Conservation (phyloP, 2,888 invertebrate species). For the Sinodicranocentrus sp. region DNA sequence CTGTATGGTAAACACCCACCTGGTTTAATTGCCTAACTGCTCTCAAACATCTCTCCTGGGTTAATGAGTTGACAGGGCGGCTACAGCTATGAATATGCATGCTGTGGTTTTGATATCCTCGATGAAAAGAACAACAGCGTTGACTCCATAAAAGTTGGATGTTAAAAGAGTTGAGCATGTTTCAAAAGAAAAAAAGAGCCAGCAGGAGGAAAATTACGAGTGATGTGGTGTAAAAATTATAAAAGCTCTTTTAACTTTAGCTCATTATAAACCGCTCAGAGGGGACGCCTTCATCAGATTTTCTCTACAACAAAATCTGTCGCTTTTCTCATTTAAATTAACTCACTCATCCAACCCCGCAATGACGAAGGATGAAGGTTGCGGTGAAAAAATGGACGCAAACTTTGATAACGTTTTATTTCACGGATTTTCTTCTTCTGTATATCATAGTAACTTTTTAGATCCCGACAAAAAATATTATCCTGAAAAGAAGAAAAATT, state of each 20-base stretch:
- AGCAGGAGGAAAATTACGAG: not conserved
- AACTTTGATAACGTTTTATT: too few species aligned
- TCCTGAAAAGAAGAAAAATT: not conserved
- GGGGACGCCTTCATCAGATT: slow-evolving; percentile 54
- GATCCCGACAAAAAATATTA: too few species aligned
- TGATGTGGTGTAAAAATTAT: slow-evolving; percentile 3
- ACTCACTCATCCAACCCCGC: slow-evolving; percentile 19
- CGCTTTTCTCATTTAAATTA: slow-evolving; percentile 62
- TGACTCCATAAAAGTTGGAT: too few species aligned
- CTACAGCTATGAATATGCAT: slow-evolving; percentile 73
- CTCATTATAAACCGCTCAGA: slow-evolving; percentile 32
- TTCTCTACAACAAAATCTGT: slow-evolving; percentile 26
- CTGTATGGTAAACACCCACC: slow-evolving; percentile 76
- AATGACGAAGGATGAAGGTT: not conserved
- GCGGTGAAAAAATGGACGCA: not conserved
- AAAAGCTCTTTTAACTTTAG: slow-evolving; percentile 7
- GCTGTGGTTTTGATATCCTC: slow-evolving; percentile 29
- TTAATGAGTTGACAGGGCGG: slow-evolving; percentile 76
- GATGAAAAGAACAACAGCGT: slow-evolving; percentile 30
- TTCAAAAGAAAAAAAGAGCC: not conserved
- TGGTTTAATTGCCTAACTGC: slow-evolving; percentile 73
- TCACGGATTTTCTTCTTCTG: too few species aligned
- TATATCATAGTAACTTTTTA: too few species aligned
- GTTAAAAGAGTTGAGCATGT: not conserved
- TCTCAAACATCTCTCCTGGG: slow-evolving; percentile 18